These are phyloP conservation scores for Sander lucioperca DNA, from an alignment of 2,113 vertebrate genomes.

Conservation along the genomic window DNA sequence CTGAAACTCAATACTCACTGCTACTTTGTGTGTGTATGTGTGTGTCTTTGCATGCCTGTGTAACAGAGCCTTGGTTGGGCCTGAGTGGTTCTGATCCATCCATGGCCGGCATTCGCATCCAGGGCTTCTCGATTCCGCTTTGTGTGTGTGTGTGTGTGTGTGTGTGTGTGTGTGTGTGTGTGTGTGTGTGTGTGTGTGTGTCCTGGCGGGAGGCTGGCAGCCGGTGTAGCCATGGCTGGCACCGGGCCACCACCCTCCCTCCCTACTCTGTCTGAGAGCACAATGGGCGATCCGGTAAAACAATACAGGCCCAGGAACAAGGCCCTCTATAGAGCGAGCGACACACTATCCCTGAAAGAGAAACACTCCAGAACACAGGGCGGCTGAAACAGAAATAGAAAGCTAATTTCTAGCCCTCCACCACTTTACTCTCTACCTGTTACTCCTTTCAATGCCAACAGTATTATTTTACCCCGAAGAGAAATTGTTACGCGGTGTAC, in stretches of 20 bases:
- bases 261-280: slow-evolving; percentile 79
- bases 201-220: slow-evolving; percentile 74
- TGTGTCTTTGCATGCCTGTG: slow-evolving; percentile 48
- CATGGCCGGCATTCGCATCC: slow-evolving; percentile 60
- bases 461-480: slow-evolving; percentile 2
- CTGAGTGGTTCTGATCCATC: slow-evolving; percentile 75
- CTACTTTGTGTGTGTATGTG: slow-evolving; percentile 2
- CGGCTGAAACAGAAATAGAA: slow-evolving; percentile 59
- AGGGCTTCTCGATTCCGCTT: slow-evolving; percentile 65
- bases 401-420: slow-evolving; percentile 56
- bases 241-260: slow-evolving; percentile 61
- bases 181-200: slow-evolving; percentile 51
- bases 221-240: slow-evolving; percentile 70
- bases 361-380: slow-evolving; percentile 68
- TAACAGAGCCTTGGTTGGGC: slow-evolving; percentile 70
- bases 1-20: slow-evolving; percentile 23
- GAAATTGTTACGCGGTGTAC: not conserved
- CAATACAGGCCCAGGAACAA: slow-evolving; percentile 85
- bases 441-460: slow-evolving; percentile 21
- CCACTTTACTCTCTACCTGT: slow-evolving; percentile 48
- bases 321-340: slow-evolving; percentile 77
- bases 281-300: slow-evolving; percentile 85
- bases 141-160: slow-evolving; percentile 45
- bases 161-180: slow-evolving; percentile 51
- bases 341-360: slow-evolving; percentile 83